Conservation (phyloP, 35 echinoderm and acorn worm species). For the Anneissia japonica region DNA sequence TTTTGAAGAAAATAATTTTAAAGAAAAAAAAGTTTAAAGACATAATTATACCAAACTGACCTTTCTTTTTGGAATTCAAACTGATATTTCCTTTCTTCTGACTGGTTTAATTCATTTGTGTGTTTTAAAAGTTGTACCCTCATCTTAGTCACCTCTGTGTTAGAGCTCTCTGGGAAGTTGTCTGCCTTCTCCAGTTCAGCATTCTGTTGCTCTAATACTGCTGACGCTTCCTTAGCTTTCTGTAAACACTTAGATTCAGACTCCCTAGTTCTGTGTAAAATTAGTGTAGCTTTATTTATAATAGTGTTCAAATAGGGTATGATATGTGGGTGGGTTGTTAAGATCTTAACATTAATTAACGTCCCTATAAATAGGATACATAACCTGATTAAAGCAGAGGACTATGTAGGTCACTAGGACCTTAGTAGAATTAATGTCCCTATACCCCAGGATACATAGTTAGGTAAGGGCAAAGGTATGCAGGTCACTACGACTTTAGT, state of each 20-base stretch:
- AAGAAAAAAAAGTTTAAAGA: background rate
- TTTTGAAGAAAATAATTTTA: background rate
- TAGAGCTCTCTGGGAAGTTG: slow-evolving; percentile 93
- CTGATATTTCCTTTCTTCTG: slow-evolving; percentile 91
- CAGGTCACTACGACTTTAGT: no score
- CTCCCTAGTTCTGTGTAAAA: slow-evolving; percentile 69
- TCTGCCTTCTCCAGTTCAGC: slow-evolving; percentile 88
- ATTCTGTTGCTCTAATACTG: slow-evolving; percentile 58
- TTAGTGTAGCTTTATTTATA: no score
- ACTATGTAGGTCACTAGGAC: no score
- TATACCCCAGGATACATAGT: no score
- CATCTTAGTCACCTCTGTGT: slow-evolving; percentile 79
- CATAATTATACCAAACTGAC: no score
- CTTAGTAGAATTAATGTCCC: no score
- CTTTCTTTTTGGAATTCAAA: slow-evolving; percentile 95
- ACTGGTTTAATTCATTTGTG: slow-evolving; percentile 92
- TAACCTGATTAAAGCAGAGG: no score
- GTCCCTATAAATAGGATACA: no score
- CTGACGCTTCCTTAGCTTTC: slow-evolving; percentile 67
- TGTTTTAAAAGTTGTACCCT: slow-evolving; percentile 72
- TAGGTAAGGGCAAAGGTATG: no score
- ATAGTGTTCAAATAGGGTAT: no score
- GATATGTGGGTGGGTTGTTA: no score
- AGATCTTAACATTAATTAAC: no score
- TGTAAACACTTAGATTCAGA: slow-evolving; percentile 70